Evolutionary conservation across 2,888 invertebrate genomes (phyloP).

Genomic region (Sceliomorpha sp.): DNA sequence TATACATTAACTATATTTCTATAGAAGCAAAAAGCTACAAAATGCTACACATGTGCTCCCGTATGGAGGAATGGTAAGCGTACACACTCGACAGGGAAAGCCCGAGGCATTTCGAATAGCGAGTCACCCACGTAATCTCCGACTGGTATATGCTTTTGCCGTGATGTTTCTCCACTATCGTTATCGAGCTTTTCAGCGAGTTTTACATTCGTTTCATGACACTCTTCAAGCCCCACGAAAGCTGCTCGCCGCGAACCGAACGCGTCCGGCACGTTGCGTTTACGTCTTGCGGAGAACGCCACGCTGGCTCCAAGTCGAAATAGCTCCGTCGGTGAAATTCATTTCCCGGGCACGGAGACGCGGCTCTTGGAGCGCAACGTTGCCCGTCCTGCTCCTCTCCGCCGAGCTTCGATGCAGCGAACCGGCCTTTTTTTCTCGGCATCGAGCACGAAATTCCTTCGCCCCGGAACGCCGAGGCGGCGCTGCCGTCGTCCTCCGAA

Average conservation of each 20-base stretch:
- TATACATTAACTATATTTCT: conserved; percentile 28
- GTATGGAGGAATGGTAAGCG: conserved; percentile 54
- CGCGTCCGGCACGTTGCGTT: conserved; percentile 1
- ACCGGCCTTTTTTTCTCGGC: too few species aligned
- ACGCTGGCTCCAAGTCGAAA: conserved; percentile 7
- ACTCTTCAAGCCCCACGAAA: conserved; percentile 71
- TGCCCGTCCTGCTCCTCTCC: too few species aligned
- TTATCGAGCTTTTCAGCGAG: conserved; percentile 73
- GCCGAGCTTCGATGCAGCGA: too few species aligned
- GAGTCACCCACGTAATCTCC: conserved; percentile 59
- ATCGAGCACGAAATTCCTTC: conserved; percentile 28
- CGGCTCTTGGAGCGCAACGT: too few species aligned
- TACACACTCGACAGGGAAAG: conserved; percentile 34
- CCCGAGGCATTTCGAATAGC: conserved; percentile 54
- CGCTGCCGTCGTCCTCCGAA: conserved; percentile 20
- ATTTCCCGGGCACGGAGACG: too few species aligned
- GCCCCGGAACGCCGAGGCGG: conserved; percentile 15
- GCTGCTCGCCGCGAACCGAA: conserved; percentile 27
- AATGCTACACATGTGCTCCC: conserved; percentile 48
- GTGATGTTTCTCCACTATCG: conserved; percentile 68
- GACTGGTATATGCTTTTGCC: conserved; percentile 61
- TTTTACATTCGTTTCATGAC: conserved; percentile 73
- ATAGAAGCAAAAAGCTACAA: conserved; percentile 34
- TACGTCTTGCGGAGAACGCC: too few species aligned
- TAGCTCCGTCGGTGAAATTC: too few species aligned